phyloP scores from a whole-genome alignment of 2,113 vertebrate genomes.

The Elgaria multicarinata region DNA sequence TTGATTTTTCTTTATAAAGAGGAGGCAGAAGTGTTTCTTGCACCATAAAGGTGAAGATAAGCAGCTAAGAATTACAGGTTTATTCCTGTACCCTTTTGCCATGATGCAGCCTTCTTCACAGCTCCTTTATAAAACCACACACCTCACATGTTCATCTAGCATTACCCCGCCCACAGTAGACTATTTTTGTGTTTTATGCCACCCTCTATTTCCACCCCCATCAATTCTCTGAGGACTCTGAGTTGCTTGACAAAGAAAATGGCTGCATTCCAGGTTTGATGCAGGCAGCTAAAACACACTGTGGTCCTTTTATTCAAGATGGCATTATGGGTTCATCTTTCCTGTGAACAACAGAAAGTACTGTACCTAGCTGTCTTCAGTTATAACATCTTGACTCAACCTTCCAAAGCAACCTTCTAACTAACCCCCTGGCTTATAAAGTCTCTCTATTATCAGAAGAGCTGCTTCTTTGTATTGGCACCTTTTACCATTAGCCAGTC shows the following conservation, averaged over 20 bases:
- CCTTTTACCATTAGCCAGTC: neutral
- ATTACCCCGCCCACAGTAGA: slow-evolving; percentile 20
- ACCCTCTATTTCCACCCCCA: slow-evolving; percentile 24
- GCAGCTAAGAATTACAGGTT: neutral
- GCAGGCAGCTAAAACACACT: neutral
- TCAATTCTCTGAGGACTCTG: slow-evolving; percentile 12
- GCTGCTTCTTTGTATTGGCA: neutral
- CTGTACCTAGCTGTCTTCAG: neutral
- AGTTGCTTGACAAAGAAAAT: slow-evolving; percentile 34
- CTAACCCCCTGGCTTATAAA: neutral
- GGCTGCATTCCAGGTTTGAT: slow-evolving; percentile 15
- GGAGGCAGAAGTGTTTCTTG: neutral
- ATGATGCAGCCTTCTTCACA: slow-evolving; percentile 15
- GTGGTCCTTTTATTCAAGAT: neutral
- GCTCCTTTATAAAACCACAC: slow-evolving; percentile 27
- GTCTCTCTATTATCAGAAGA: neutral
- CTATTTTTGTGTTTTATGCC: slow-evolving; percentile 33
- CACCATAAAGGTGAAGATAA: neutral
- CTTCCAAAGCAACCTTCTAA: neutral
- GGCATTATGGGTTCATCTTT: neutral
- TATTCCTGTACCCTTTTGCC: slow-evolving; percentile 9
- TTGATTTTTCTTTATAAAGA: neutral
- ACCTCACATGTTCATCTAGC: slow-evolving; percentile 29
- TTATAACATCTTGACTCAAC: neutral
- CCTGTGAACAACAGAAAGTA: neutral